Percentiles rank a stretch among this genome's conserved stretches.
phyloP scores from a whole-genome alignment of 37 sponge, comb jelly and placozoan species.

The Agelas oroides region DNA sequence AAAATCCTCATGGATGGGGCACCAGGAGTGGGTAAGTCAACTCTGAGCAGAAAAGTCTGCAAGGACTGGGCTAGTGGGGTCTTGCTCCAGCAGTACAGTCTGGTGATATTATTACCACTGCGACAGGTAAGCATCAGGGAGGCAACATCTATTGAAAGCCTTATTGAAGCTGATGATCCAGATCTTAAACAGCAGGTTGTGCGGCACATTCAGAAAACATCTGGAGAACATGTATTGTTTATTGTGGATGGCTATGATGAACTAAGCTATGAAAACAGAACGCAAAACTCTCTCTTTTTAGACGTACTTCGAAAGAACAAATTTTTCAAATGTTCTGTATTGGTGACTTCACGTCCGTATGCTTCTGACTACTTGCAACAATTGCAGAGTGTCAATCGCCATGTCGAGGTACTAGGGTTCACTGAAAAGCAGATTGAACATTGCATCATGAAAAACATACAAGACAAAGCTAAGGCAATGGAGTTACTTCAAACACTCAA shows the following conservation, averaged over 20 bases:
- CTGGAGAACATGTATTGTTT: neutral
- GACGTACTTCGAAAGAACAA: neutral
- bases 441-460: neutral
- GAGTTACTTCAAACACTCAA: neutral
- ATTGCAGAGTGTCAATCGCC: neutral
- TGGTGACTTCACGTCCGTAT: conserved; percentile 30
- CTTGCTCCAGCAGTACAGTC: neutral
- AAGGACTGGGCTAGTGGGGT: conserved; percentile 15
- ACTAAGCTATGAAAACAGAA: neutral
- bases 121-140: neutral
- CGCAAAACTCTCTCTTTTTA: neutral
- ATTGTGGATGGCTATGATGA: conserved; percentile 45
- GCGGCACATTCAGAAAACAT: neutral
- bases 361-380: neutral
- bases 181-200: neutral
- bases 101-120: conserved; percentile 3
- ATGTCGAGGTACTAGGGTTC: conserved; percentile 23
- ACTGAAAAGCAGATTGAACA: conserved; percentile 10
- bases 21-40: conserved; percentile 32
- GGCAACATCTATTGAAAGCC: neutral
- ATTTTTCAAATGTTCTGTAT: neutral
- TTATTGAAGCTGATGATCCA: neutral
- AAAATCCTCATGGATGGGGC: conserved; percentile 29
- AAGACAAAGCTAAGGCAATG: neutral
- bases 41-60: conserved; percentile 2